A percentile compares a stretch with the other conserved stretches of the same genome.
Evolutionary conservation across 53 echinoderm and acorn worm genomes (phyloP).

Genomic region (Hippasteria phrygiana): DNA sequence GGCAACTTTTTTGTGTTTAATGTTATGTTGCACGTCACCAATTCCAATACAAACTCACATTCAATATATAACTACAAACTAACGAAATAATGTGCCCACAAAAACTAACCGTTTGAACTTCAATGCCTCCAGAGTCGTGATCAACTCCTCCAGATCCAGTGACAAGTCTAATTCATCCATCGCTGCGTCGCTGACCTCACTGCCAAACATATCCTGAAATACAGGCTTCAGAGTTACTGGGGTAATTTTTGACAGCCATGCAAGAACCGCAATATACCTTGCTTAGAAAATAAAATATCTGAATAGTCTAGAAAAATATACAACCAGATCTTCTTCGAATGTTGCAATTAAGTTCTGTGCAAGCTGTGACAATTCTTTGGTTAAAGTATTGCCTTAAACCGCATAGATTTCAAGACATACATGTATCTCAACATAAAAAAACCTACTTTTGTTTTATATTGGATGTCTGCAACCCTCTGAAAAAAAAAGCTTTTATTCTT

Average conservation of each 20-base stretch:
- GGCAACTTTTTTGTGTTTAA: too few relatives aligned
- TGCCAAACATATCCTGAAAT: slow-evolving; percentile 35
- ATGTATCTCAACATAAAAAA: too few relatives aligned
- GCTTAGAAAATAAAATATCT: not conserved
- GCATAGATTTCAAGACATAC: too few relatives aligned
- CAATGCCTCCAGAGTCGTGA: slow-evolving; percentile 10
- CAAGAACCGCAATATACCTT: not conserved
- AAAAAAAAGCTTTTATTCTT: too few relatives aligned
- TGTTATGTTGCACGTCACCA: not conserved
- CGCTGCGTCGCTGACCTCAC: slow-evolving; percentile 34
- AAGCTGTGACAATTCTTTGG: too few relatives aligned
- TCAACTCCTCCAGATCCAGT: slow-evolving; percentile 23
- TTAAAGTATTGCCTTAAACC: too few relatives aligned
- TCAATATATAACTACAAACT: not conserved
- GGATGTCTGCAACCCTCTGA: too few relatives aligned
- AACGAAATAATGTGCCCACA: not conserved
- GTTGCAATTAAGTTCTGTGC: too few relatives aligned
- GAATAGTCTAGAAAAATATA: not conserved
- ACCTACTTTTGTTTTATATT: too few relatives aligned
- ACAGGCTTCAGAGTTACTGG: too few relatives aligned
- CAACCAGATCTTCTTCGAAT: not conserved
- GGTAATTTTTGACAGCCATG: not conserved
- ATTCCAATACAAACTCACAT: not conserved
- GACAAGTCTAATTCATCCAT: slow-evolving; percentile 22
- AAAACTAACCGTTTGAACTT: slow-evolving; percentile 6